Base-by-base conservation (phyloP, 1,140 invertebrate species). In the Camponotus pennsylvanicus region DNA sequence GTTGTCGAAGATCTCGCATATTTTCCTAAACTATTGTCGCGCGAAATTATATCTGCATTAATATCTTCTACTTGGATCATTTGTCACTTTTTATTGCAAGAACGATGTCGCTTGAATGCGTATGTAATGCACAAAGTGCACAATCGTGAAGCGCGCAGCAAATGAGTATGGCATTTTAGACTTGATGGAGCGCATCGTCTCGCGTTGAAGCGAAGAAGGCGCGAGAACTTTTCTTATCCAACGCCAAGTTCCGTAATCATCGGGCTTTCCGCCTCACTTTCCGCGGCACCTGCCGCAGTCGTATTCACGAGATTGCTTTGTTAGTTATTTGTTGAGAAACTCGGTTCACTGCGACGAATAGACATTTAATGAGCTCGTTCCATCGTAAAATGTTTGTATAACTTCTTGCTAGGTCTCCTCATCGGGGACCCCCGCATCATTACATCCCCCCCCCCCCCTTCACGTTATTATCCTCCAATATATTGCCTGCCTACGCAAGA, bases 361-460 rank as follows among this genome's bases (percentile, higher is more conserved):
- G 71, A 70, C 61, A 57, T 77, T 90, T 90, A 90, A 90, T 82
- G 89, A 89, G 89, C 86, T 89, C 88, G 89, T 89, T 73, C 75
- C 59, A 64, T 90, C 78, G 78, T 59, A 85, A 90, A 87, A 90
- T 90, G 75, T 90, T 90, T 90, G 64, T 85, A 42, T 73, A 87
- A 85, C 85, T 86, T 82, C 69, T 84, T 27, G 0, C 27, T 27
- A 27, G 27, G 27, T 27, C 27, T 27, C 27, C 0, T 27, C 76
- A 61, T 8, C 13, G 63, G 67, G 21, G 15, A 55, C 45, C 57
- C 18, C 80, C 55, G 52, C 61, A 73, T 90, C 76, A 73, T 90
- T 88, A 89, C 27, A 27, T 27, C 0, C 27, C 1, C 27, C 27
- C 0, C 27, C 1, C 27, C 27, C 89, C 86, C 42, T 27, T 55